Conservation (phyloP, 2,888 invertebrate species). For the Lasioglossum malachurum region DNA sequence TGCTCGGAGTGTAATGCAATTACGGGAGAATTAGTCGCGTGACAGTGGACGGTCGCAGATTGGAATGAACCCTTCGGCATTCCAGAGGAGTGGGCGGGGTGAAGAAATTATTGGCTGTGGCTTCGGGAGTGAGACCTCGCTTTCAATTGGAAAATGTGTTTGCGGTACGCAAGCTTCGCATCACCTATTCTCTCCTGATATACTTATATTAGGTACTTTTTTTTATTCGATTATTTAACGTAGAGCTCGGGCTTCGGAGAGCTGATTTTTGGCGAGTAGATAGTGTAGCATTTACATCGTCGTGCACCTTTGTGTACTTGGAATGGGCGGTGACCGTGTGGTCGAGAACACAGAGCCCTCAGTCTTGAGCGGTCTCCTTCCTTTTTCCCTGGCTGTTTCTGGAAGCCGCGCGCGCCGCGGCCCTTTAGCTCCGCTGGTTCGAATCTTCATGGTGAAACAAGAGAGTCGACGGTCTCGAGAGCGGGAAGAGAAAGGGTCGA, state of each 20-base stretch:
- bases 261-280: background rate
- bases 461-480: slow-evolving; percentile 60
- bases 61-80: background rate
- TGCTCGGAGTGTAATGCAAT: background rate
- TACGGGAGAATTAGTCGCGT: background rate
- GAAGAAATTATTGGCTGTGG: background rate
- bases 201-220: background rate
- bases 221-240: background rate
- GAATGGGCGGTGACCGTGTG: slow-evolving; percentile 65
- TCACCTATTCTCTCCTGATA: background rate
- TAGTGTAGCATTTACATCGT: background rate
- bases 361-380: slow-evolving; percentile 39
- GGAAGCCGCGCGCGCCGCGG: slow-evolving; percentile 35
- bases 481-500: slow-evolving; percentile 61
- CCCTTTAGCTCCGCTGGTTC: slow-evolving; percentile 62
- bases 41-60: background rate
- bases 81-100: background rate
- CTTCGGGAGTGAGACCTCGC: background rate
- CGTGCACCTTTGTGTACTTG: slow-evolving; percentile 61
- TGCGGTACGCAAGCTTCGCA: background rate
- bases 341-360: slow-evolving; percentile 65
- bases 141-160: background rate
- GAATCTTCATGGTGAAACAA: slow-evolving; percentile 56
- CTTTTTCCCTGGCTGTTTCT: slow-evolving; percentile 31
- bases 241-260: background rate